Evolutionary conservation across 1,140 invertebrate genomes (phyloP), one percentile per base, ranked within the genome.

Genomic region (Oryzaephilus surinamensis): DNA sequence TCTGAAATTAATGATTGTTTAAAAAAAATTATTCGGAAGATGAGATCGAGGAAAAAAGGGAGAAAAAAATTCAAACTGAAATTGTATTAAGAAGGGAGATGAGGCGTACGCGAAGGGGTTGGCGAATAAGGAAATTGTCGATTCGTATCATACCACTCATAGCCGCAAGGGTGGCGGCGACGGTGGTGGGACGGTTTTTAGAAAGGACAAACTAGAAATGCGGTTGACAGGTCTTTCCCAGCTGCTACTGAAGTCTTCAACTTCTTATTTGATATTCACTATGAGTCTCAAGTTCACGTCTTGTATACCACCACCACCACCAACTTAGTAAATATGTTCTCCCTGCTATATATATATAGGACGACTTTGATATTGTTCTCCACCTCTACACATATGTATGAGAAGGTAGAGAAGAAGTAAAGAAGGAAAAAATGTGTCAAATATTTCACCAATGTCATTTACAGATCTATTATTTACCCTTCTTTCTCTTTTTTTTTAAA

Each of bases 201-300:
- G 43, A 24, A 47, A 45, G 46, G 46, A 51, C 46, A 31, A 38
- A 41, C 43, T 32, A 43, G 44, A 38, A 54, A 51, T 54, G 51
- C 32, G 44, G 46, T 44, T 51, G 51, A 54, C 52, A 54, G 52
- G 47, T 41, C 44, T 38, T 51, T 47, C 39, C 44, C 52, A 54
- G 49, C 38, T 54, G 49, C 38, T 42, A 32, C 49, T 47, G 52
- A 54, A 54, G 38, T 48, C 45, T 51, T 45, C 39, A 49, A 54
- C 45, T 51, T 51, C 51, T 51, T 51, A 54, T 54, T 54, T 54
- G 49, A 54, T 54, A 54, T 54, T 54, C 52, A 50, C 49, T 49
- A 32, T 50, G 46, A 50, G 52, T 50, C 38, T 41, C 36, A 28
- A 50, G 41, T 43, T 49, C 38, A 35, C 46, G 51, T 38, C 41